Evolutionary conservation across 92 coral and sea anemone genomes (phyloP).

Genomic region (Pocillopora grandis): DNA sequence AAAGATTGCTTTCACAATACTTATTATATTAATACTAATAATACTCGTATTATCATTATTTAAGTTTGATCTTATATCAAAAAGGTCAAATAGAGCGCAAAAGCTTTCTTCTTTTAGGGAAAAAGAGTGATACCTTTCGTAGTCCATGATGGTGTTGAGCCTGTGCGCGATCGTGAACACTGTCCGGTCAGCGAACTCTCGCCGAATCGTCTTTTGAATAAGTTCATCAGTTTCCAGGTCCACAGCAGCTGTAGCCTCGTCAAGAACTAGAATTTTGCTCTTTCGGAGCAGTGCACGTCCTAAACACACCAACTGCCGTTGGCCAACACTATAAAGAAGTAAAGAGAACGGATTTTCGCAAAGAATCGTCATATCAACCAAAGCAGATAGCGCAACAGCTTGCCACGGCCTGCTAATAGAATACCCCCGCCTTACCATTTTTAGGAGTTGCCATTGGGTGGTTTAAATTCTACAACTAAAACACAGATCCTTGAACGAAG

Average conservation of each 20-base stretch:
- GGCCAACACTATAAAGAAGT: constrained; percentile 71
- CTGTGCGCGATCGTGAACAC: constrained; percentile 95
- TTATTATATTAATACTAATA: too few relatives aligned
- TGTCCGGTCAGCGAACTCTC: constrained; percentile 93
- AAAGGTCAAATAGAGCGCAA: not conserved
- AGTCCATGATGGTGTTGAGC: constrained; percentile 93
- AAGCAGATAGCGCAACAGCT: too few relatives aligned
- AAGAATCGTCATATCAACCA: too few relatives aligned
- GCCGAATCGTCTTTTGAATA: constrained; percentile 89
- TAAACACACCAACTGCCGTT: constrained; percentile 93
- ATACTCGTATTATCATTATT: too few relatives aligned
- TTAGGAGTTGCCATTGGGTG: too few relatives aligned
- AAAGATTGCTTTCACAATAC: too few relatives aligned
- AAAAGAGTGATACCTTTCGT: constrained; percentile 56
- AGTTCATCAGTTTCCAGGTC: constrained; percentile 97
- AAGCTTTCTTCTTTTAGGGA: not conserved
- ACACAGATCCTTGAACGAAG: too few relatives aligned
- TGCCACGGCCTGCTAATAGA: too few relatives aligned
- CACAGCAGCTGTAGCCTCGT: constrained; percentile 98
- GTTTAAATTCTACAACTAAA: too few relatives aligned
- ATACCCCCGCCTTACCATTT: too few relatives aligned
- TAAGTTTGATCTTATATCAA: not conserved
- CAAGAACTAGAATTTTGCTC: constrained; percentile 83
- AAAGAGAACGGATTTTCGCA: not conserved
- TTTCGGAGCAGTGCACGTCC: constrained; percentile 92